Conservation (phyloP, 1,140 invertebrate genomes). For the Chionoecetes opilio region DNA sequence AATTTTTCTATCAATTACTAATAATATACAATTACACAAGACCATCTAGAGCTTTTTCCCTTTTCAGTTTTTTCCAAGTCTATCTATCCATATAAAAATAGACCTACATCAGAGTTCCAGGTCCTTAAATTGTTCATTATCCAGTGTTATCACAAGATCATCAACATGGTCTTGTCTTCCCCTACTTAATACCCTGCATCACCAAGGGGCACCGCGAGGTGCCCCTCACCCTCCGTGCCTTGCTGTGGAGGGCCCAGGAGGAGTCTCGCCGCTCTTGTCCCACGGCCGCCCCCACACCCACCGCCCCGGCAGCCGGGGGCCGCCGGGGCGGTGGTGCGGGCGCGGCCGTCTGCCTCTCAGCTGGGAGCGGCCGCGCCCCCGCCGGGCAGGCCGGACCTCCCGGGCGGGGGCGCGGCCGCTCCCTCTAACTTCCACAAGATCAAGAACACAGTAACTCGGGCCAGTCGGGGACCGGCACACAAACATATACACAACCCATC, state of each 20-base stretch:
- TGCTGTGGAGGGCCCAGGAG: constrained; percentile 64
- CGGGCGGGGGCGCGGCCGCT: constrained; percentile 61
- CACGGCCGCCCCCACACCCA: constrained; percentile 62
- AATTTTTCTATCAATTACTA: constrained; percentile 77
- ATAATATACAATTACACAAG: constrained; percentile 80
- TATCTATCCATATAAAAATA: constrained; percentile 80
- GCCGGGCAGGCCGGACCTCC: constrained; percentile 24
- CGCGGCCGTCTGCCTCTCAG: constrained; percentile 63
- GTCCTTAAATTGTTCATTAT: constrained; percentile 74
- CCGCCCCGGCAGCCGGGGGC: background rate
- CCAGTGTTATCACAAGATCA: constrained; percentile 79
- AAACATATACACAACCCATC: constrained; percentile 78
- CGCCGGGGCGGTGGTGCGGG: constrained; percentile 44
- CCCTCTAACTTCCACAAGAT: constrained; percentile 73
- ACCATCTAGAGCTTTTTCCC: constrained; percentile 73
- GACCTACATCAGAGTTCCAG: constrained; percentile 78
- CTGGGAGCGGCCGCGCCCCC: constrained; percentile 58
- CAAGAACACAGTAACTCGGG: constrained; percentile 76
- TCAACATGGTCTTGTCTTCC: constrained; percentile 76
- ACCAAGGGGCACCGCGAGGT: constrained; percentile 42
- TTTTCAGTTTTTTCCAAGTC: constrained; percentile 67
- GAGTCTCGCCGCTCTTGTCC: constrained; percentile 69
- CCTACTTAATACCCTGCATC: constrained; percentile 80
- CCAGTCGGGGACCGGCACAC: constrained; percentile 75
- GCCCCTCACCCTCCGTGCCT: constrained; percentile 61